phyloP scores from a whole-genome alignment of 2,888 invertebrate species.

The Drosophila longiperda region DNA sequence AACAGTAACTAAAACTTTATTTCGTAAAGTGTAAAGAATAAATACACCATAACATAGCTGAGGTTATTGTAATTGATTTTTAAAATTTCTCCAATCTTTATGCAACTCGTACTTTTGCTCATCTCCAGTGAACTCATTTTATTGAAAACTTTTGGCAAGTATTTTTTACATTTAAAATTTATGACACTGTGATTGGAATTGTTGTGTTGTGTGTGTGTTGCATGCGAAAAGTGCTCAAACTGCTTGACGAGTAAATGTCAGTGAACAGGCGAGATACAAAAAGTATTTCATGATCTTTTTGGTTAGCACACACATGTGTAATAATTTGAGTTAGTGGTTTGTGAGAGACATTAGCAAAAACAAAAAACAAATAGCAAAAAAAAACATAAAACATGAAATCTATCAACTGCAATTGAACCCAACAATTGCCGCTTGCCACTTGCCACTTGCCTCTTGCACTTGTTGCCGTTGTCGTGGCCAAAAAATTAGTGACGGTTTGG shows the following conservation, averaged over 20 bases:
- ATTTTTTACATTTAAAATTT: conserved; percentile 39
- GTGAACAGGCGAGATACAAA: conserved; percentile 17
- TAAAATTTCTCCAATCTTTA: background rate
- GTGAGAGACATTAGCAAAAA: conserved; percentile 25
- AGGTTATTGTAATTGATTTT: background rate
- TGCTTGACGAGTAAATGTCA: conserved; percentile 41
- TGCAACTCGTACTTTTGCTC: background rate
- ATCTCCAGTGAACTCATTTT: conserved; percentile 4
- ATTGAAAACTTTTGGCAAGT: conserved; percentile 3
- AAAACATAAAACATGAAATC: conserved; percentile 30
- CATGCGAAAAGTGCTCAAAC: conserved; percentile 12
- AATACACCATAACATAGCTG: background rate
- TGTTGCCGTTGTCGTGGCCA: conserved; percentile 15
- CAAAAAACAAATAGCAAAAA: conserved; percentile 7
- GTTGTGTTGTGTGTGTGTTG: conserved; percentile 14
- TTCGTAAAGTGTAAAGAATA: background rate
- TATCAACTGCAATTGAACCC: conserved; percentile 57
- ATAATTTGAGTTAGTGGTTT: conserved; percentile 53
- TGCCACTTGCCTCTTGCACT: conserved; percentile 23
- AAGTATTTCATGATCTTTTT: conserved; percentile 36
- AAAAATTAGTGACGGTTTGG: conserved; percentile 33
- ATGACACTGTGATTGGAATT: conserved; percentile 37
- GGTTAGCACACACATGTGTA: conserved; percentile 38
- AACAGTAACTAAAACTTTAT: background rate
- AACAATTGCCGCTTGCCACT: conserved; percentile 29